These are phyloP conservation scores for Momotus momota DNA, from an alignment of 2,797 vertebrate genomes.

Conservation along the genomic window DNA sequence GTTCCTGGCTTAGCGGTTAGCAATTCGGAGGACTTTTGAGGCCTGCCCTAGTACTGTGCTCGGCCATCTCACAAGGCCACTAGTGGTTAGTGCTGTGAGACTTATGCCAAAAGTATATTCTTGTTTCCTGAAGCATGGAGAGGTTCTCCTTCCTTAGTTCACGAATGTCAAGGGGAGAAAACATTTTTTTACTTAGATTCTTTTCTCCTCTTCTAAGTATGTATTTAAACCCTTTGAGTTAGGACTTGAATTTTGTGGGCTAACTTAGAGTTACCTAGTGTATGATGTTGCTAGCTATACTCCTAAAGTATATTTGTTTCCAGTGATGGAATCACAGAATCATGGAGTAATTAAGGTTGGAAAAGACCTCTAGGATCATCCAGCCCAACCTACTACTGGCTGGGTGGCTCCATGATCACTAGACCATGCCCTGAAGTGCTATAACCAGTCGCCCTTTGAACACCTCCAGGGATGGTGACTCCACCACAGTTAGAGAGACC, in stretches of 20 bases:
- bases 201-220: not conserved
- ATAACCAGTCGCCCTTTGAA: no score
- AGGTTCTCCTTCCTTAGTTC: not conserved
- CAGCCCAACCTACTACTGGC: no score
- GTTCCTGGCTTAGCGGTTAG: constrained; percentile 4
- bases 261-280: not conserved
- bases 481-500: not conserved
- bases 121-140: not conserved
- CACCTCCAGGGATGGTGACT: no score
- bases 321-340: no score
- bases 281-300: not conserved
- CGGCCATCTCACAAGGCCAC: not conserved
- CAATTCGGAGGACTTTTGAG: not conserved
- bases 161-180: not conserved
- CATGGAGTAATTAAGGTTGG: no score
- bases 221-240: not conserved
- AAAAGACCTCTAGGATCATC: no score
- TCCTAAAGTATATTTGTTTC: not conserved
- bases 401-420: no score
- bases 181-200: not conserved
- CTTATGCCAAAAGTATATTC: not conserved
- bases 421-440: no score
- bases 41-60: not conserved
- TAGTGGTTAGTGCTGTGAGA: not conserved
- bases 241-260: not conserved